A percentile compares a stretch with the other conserved stretches of the same genome.
phyloP scores from a whole-genome alignment of 2,113 vertebrate species.

The Pomatorhinus ruficollis region DNA sequence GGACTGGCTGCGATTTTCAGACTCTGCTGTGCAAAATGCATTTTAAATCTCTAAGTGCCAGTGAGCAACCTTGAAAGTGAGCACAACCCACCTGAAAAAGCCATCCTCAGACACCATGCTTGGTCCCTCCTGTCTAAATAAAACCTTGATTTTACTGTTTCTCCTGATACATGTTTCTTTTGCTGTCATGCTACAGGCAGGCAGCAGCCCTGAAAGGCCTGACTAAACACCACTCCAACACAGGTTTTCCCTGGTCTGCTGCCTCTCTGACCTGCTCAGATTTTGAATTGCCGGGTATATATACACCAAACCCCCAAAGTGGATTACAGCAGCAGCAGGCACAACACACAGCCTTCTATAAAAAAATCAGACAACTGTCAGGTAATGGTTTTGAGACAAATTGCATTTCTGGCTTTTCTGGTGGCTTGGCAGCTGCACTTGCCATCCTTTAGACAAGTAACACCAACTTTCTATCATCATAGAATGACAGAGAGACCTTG shows the following conservation, averaged over 20 bases:
- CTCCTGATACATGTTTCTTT: fast-evolving
- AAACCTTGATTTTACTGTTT: neutral
- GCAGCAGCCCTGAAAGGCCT: neutral
- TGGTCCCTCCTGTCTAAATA: neutral
- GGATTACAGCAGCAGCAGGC: neutral
- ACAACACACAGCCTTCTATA: neutral
- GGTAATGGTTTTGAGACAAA: fast-evolving
- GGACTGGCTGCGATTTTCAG: neutral
- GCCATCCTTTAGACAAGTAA: neutral
- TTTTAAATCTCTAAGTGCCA: neutral
- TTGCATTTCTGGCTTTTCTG: neutral
- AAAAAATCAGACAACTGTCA: neutral
- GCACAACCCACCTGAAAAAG: neutral
- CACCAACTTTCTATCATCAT: neutral
- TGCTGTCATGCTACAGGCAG: fast-evolving
- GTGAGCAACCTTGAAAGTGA: neutral
- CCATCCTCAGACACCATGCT: neutral
- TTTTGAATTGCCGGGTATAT: neutral
- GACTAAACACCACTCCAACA: neutral
- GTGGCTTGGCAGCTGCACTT: neutral
- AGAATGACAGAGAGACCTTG: neutral
- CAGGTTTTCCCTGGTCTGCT: neutral
- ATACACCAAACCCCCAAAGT: too few relatives aligned
- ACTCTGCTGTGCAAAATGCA: neutral
- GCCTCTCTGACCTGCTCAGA: neutral